phyloP scores from a whole-genome alignment of 2,797 vertebrate species.

The Tamandua tetradactyla region DNA sequence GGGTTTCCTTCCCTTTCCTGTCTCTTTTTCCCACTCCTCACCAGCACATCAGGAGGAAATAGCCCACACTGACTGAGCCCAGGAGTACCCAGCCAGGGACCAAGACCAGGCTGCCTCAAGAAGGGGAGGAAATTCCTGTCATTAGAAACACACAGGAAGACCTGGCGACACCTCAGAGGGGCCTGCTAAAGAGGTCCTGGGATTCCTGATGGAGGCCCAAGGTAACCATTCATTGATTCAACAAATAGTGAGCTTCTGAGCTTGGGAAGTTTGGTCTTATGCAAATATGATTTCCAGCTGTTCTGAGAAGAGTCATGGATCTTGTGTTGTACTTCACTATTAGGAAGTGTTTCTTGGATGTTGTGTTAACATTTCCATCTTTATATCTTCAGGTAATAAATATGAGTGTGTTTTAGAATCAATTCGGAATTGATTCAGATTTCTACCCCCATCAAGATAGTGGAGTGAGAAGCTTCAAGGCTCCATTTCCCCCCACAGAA shows the following conservation, averaged over 20 bases:
- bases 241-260: not conserved
- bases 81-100: not conserved
- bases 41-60: not conserved
- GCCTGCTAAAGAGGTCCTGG: not conserved
- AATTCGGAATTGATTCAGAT: too few species aligned
- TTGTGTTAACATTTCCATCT: not conserved
- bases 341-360: not conserved
- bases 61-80: not conserved
- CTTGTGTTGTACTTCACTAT: not conserved
- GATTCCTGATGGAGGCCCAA: not conserved
- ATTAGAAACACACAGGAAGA: not conserved
- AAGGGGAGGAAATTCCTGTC: not conserved
- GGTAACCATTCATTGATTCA: not conserved
- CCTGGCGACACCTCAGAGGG: not conserved
- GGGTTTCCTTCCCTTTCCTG: not conserved
- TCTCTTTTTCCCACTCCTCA: not conserved
- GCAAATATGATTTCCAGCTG: not conserved
- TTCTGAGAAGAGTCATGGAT: not conserved
- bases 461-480: too few species aligned
- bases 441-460: too few species aligned
- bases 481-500: too few species aligned
- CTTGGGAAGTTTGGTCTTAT: not conserved
- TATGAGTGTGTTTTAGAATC: not conserved
- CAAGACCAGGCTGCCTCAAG: not conserved
- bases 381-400: not conserved